These are phyloP conservation scores for Molossus molossus DNA, from an alignment of 2,797 vertebrate genomes.

Conservation along the genomic window DNA sequence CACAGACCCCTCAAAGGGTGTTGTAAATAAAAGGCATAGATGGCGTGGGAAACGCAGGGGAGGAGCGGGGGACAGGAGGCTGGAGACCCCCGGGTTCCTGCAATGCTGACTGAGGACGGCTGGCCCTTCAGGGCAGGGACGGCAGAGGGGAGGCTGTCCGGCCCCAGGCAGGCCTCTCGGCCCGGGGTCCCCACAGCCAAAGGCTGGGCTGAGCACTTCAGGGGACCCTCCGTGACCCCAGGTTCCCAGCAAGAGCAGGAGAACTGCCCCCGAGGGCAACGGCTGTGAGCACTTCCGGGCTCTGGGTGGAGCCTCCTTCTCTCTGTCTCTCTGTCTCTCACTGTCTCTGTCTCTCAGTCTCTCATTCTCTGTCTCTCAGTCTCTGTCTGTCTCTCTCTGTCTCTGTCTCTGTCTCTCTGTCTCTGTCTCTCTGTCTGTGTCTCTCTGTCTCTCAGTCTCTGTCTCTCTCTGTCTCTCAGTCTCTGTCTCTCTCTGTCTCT, in stretches of 20 bases:
- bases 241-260: not conserved
- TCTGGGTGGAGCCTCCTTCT: not conserved
- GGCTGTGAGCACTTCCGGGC: not conserved
- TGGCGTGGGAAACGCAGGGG: not conserved
- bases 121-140: too few relatives aligned
- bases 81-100: not conserved
- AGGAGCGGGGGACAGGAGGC: too few relatives aligned
- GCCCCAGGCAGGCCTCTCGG: not conserved
- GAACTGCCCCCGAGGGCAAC: not conserved
- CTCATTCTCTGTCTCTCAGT: not conserved
- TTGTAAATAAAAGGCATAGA: rapidly evolving
- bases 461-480: not conserved
- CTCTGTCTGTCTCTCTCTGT: not conserved
- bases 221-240: not conserved
- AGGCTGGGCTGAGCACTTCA: not conserved
- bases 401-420: not conserved
- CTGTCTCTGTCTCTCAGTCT: not conserved
- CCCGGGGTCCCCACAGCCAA: not conserved
- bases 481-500: not conserved
- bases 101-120: not conserved
- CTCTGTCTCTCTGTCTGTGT: not conserved
- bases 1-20: not conserved
- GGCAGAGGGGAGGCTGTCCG: too few relatives aligned
- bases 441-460: not conserved
- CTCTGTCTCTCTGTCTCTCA: not conserved